These are phyloP conservation scores for Patiria pectinifera DNA, from an alignment of 53 echinoderm and acorn worm species.

Conservation along the genomic window DNA sequence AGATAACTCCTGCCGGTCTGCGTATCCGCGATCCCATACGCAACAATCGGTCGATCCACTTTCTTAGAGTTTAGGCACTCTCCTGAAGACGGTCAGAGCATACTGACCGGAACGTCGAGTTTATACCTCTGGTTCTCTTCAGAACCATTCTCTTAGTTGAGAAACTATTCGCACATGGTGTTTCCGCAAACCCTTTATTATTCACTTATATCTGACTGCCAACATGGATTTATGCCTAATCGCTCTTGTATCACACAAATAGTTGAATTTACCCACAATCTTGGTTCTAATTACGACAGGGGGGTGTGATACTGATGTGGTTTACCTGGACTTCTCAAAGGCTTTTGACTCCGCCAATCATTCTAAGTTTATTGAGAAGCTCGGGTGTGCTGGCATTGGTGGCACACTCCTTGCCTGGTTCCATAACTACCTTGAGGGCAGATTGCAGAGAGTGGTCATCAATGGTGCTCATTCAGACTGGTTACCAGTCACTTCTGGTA, in stretches of 20 bases:
- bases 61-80: no score
- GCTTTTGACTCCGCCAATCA: slow-evolving; percentile 38
- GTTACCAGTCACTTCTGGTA: slow-evolving; percentile 7
- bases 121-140: no score
- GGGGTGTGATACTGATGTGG: not conserved
- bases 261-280: slow-evolving; percentile 16
- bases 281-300: not conserved
- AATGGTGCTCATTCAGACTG: slow-evolving; percentile 5
- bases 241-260: slow-evolving; percentile 18
- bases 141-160: no score
- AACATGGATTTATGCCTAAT: slow-evolving; percentile 40
- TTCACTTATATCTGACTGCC: slow-evolving; percentile 24
- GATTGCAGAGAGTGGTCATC: slow-evolving; percentile 13
- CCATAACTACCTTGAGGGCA: not conserved
- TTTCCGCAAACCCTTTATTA: no score
- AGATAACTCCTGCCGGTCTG: no score
- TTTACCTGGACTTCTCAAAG: slow-evolving; percentile 22
- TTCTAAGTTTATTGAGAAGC: slow-evolving; percentile 36
- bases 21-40: no score
- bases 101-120: no score
- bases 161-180: no score
- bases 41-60: no score
- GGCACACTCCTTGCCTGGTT: slow-evolving; percentile 17
- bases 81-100: no score
- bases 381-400: slow-evolving; percentile 7